A percentile compares a stretch with the other conserved stretches of the same genome.
phyloP scores from a whole-genome alignment of 1,140 invertebrate genomes.

The Drosophila nebulosa region DNA sequence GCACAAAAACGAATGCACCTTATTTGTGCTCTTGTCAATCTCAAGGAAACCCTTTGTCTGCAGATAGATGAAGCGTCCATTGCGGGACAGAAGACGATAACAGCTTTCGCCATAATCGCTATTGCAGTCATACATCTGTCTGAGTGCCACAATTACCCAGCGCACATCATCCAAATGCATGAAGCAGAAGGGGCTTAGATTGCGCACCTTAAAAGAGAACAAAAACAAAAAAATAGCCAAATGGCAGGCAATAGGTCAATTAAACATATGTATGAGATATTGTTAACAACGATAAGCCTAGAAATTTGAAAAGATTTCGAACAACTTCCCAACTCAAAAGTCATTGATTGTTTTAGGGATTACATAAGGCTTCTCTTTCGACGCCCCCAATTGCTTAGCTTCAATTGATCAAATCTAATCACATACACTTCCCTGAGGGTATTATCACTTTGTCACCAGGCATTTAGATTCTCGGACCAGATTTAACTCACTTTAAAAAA shows the following conservation, averaged over 20 bases:
- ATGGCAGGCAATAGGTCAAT: neutral
- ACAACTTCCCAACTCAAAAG: too few relatives aligned
- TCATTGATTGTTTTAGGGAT: neutral
- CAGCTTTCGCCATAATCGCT: slow-evolving; percentile 89
- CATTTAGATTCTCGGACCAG: neutral
- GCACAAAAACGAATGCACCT: slow-evolving; percentile 91
- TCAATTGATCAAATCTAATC: neutral
- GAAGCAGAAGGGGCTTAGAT: slow-evolving; percentile 89
- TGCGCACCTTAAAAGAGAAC: slow-evolving; percentile 54
- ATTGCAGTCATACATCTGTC: slow-evolving; percentile 91
- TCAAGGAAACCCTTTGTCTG: slow-evolving; percentile 90
- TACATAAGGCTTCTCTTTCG: neutral
- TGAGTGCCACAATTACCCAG: slow-evolving; percentile 90
- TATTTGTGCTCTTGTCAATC: slow-evolving; percentile 85
- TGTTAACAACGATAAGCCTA: too few relatives aligned
- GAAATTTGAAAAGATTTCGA: neutral
- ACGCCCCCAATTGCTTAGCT: neutral
- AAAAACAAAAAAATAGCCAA: too few relatives aligned
- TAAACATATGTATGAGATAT: neutral
- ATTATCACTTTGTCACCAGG: neutral
- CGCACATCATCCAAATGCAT: slow-evolving; percentile 93
- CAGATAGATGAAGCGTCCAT: slow-evolving; percentile 90
- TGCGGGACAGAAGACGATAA: slow-evolving; percentile 89
- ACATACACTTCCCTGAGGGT: neutral
- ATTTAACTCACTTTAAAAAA: too few relatives aligned